phyloP scores from a whole-genome alignment of 2,113 vertebrate species.

The Chauna torquata region DNA sequence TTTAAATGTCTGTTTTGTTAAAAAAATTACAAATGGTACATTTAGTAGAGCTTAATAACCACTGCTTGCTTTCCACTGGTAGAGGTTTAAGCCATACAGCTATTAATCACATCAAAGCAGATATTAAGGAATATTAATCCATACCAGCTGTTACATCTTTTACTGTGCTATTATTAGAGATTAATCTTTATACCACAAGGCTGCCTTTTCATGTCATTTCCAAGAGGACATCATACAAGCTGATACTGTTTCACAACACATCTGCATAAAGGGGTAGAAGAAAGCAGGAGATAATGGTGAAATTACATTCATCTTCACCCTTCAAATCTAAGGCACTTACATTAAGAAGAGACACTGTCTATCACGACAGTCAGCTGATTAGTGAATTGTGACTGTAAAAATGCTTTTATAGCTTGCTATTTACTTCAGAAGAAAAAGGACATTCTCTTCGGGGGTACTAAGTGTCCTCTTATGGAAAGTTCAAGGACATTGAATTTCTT shows the following conservation, averaged over 20 bases:
- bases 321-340: not conserved
- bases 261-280: not conserved
- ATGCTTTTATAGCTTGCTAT: not conserved
- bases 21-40: not conserved
- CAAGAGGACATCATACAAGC: conserved; percentile 22
- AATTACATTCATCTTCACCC: not conserved
- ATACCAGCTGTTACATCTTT: conserved; percentile 72
- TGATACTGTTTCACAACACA: not conserved
- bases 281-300: not conserved
- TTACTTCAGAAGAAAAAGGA: not conserved
- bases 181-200: conserved; percentile 76
- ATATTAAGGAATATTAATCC: conserved; percentile 81
- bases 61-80: conserved; percentile 22
- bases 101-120: conserved; percentile 89
- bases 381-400: not conserved
- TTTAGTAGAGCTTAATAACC: conserved; percentile 35
- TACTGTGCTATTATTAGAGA: conserved; percentile 81
- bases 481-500: not conserved
- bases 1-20: not conserved
- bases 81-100: conserved; percentile 76
- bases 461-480: not conserved
- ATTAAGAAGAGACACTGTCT: not conserved
- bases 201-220: conserved; percentile 63
- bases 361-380: not conserved
- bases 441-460: not conserved